Evolutionary conservation across 1,140 invertebrate genomes (phyloP).

Genomic region (Camponotus vicinus): DNA sequence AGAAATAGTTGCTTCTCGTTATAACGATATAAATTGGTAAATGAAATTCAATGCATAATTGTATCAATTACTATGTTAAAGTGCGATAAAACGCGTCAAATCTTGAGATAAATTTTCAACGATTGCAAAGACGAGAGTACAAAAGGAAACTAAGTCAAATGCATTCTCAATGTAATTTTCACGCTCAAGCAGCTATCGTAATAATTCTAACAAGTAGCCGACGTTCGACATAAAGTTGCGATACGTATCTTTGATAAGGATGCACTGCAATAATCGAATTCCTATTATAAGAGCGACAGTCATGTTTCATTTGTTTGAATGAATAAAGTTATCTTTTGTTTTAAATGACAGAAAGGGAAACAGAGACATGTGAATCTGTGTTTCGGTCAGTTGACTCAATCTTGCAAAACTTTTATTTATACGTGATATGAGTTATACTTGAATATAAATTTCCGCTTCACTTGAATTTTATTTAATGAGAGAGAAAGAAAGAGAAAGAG

Average conservation of each 20-base stretch:
- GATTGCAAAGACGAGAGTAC: background rate
- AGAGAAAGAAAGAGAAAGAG: background rate
- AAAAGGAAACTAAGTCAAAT: slow-evolving; percentile 14
- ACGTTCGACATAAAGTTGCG: slow-evolving; percentile 22
- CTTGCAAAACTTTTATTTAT: background rate
- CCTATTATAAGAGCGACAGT: slow-evolving; percentile 1
- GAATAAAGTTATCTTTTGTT: slow-evolving; percentile 9
- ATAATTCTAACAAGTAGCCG: slow-evolving; percentile 22
- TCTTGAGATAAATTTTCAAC: background rate
- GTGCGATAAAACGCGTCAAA: slow-evolving; percentile 2
- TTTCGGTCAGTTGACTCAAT: slow-evolving; percentile 16
- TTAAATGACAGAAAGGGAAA: background rate
- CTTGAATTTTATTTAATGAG: slow-evolving; percentile 2
- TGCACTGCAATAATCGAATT: slow-evolving; percentile 33
- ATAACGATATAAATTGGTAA: slow-evolving; percentile 8
- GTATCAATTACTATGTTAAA: background rate
- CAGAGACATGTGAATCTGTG: background rate
- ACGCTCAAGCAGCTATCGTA: background rate
- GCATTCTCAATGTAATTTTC: slow-evolving; percentile 34
- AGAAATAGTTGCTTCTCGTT: background rate
- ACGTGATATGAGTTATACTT: background rate
- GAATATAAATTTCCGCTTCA: slow-evolving; percentile 3
- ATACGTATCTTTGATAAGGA: background rate
- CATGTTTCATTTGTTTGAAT: background rate
- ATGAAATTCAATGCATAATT: background rate